phyloP scores from a whole-genome alignment of 2,113 vertebrate genomes.

The Todiramphus chloris region DNA sequence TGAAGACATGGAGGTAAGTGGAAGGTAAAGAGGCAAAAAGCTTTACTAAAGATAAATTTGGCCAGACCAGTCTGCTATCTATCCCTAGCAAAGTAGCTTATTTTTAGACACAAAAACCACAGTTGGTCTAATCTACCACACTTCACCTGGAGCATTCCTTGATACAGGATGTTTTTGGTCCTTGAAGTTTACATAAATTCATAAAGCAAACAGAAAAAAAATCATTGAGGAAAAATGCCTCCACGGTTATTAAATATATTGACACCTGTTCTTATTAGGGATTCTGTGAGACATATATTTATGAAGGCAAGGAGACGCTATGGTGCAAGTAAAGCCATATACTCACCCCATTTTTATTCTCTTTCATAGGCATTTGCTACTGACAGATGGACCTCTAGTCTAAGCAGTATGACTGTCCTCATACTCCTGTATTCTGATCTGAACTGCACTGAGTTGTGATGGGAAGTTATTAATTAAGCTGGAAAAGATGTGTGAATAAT shows the following conservation, averaged over 20 bases:
- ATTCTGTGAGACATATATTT: not conserved
- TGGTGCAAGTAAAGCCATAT: not conserved
- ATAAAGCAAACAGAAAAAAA: not conserved
- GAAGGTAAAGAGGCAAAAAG: not conserved
- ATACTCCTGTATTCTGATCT: not conserved
- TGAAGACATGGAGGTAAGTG: not conserved
- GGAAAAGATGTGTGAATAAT: not conserved
- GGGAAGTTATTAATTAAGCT: not conserved
- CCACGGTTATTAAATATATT: not conserved
- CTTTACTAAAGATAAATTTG: conserved; percentile 13
- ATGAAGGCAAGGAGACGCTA: not conserved
- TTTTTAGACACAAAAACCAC: not conserved
- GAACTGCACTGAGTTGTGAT: not conserved
- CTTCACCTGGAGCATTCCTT: not conserved
- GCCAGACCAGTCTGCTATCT: not conserved
- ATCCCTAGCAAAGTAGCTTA: not conserved
- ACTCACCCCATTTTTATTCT: not conserved
- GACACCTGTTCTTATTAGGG: not conserved
- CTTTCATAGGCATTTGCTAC: not conserved
- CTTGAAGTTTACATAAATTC: not conserved
- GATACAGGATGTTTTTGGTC: not conserved
- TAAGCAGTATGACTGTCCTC: not conserved
- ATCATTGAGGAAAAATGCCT: not conserved
- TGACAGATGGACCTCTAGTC: not conserved
- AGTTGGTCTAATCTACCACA: not conserved